These are phyloP conservation scores for Lacerta agilis DNA, from an alignment of 2,797 vertebrate genomes.

Conservation along the genomic window DNA sequence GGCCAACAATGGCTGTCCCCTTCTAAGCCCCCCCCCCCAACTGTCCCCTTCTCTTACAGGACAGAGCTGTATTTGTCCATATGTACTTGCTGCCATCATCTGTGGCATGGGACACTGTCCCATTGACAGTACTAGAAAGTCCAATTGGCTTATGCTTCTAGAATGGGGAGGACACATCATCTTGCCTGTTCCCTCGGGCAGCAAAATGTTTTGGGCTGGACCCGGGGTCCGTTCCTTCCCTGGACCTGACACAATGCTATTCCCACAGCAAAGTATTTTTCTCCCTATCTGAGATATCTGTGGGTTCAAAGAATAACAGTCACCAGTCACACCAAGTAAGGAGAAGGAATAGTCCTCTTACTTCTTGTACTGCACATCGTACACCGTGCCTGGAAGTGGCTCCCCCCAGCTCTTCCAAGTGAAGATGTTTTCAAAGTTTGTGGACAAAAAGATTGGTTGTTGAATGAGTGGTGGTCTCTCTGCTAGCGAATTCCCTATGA, in stretches of 20 bases:
- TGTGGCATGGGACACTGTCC: too few relatives aligned
- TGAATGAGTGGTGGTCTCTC: constrained; percentile 59
- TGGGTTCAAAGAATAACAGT: background rate
- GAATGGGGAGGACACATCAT: too few relatives aligned
- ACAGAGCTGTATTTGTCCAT: too few relatives aligned
- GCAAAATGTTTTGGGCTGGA: too few relatives aligned
- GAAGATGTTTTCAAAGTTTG: constrained; percentile 80
- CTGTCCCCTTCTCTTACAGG: too few relatives aligned
- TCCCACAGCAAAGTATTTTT: background rate
- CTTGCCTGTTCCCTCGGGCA: too few relatives aligned
- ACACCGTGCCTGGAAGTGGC: constrained; percentile 53
- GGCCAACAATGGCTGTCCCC: too few relatives aligned
- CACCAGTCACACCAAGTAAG: background rate
- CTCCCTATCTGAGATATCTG: background rate
- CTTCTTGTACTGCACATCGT: constrained; percentile 78
- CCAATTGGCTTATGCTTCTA: too few relatives aligned
- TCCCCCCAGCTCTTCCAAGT: constrained; percentile 62
- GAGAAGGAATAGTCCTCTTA: constrained; percentile 42
- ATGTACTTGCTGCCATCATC: too few relatives aligned
- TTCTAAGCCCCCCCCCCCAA: too few relatives aligned
- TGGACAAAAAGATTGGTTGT: constrained; percentile 70
- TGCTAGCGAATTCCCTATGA: constrained; percentile 41
- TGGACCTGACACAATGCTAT: background rate
- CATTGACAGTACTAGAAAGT: too few relatives aligned
- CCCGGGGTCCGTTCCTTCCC: too few relatives aligned